phyloP scores from a whole-genome alignment of 1,140 invertebrate species.

The Pseudomyrmex dendroicus region DNA sequence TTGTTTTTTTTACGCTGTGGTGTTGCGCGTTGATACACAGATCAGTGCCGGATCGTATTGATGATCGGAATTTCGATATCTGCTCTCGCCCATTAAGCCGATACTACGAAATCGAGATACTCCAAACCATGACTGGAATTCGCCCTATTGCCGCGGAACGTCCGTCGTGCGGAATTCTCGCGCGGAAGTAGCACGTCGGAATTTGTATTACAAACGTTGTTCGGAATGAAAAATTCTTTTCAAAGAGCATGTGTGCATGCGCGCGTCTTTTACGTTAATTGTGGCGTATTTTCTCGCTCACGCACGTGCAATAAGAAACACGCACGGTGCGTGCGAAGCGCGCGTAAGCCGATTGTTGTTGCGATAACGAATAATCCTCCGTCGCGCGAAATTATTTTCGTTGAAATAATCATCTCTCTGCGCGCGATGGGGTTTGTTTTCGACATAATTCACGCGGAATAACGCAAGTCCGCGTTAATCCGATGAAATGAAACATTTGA shows the following conservation, averaged over 20 bases:
- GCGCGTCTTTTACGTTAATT: not conserved
- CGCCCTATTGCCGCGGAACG: conserved; percentile 25
- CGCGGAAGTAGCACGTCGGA: not conserved
- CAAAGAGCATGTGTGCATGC: not conserved
- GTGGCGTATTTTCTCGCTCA: not conserved
- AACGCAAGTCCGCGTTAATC: too few relatives aligned
- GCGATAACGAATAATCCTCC: conserved; percentile 6
- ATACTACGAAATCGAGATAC: conserved; percentile 45
- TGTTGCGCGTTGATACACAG: not conserved
- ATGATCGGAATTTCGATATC: conserved; percentile 56
- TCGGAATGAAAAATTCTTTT: conserved; percentile 42
- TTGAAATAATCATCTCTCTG: not conserved
- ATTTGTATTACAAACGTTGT: not conserved
- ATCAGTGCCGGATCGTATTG: conserved; percentile 27
- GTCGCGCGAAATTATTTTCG: conserved; percentile 28
- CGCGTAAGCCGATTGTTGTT: conserved; percentile 34
- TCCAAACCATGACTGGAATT: conserved; percentile 40
- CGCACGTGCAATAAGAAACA: not conserved
- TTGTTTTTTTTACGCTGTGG: not conserved
- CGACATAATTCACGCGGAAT: not conserved
- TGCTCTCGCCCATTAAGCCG: conserved; percentile 47
- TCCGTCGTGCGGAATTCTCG: not conserved
- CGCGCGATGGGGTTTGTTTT: too few relatives aligned
- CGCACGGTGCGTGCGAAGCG: too few relatives aligned
- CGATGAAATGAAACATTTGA: too few relatives aligned